A percentile compares a stretch with the other conserved stretches of the same genome.
phyloP scores from a whole-genome alignment of 2,888 invertebrate species.

The Drosophila anomalipes region DNA sequence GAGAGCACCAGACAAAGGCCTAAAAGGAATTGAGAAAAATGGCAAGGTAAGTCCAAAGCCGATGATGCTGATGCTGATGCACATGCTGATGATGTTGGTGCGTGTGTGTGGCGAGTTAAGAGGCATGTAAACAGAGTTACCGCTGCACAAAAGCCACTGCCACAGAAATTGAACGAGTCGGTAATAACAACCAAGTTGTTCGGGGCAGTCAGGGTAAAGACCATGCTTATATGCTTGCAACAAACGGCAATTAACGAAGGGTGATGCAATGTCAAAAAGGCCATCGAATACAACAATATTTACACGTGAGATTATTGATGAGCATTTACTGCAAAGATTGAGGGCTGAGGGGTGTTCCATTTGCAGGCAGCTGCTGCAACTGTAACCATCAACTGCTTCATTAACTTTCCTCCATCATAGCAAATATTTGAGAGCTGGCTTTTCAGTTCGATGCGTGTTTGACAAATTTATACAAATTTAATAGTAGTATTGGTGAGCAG shows the following conservation, averaged over 20 bases:
- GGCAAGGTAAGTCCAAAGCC: constrained; percentile 56
- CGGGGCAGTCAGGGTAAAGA: background rate
- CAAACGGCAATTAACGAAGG: constrained; percentile 76
- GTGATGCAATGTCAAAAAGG: constrained; percentile 51
- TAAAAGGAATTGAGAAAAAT: constrained; percentile 44
- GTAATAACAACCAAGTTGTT: constrained; percentile 57
- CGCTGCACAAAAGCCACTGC: constrained; percentile 61
- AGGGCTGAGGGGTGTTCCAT: background rate
- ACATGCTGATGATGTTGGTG: constrained; percentile 11
- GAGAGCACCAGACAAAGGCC: constrained; percentile 64
- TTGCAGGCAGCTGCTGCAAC: constrained; percentile 20
- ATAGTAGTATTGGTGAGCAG: background rate
- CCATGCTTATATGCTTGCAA: constrained; percentile 52
- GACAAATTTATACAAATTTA: background rate
- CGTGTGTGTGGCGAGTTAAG: constrained; percentile 55
- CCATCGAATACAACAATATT: constrained; percentile 47
- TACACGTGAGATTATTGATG: constrained; percentile 69
- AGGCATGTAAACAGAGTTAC: constrained; percentile 70
- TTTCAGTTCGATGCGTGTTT: background rate
- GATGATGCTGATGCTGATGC: background rate
- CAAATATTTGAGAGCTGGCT: constrained; percentile 22
- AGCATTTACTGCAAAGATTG: constrained; percentile 34
- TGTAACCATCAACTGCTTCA: constrained; percentile 51
- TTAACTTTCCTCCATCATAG: constrained; percentile 55
- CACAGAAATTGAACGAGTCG: constrained; percentile 65